phyloP scores from a whole-genome alignment of 2,113 vertebrate species.

The Alethe diademata region DNA sequence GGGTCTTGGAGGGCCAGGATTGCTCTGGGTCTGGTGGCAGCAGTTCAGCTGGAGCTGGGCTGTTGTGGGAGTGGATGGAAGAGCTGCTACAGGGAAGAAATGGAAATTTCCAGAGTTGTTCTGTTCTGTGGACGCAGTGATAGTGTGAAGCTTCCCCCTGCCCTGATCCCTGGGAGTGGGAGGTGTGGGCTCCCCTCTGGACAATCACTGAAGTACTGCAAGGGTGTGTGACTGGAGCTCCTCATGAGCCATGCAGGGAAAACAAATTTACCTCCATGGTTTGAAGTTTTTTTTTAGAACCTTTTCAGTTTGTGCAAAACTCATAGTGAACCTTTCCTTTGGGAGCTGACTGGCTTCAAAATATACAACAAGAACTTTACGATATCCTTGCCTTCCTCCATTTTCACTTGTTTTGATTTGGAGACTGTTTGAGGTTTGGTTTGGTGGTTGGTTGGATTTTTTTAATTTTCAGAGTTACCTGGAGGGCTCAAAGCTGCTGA shows the following conservation, averaged over 20 bases:
- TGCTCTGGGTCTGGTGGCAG: neutral
- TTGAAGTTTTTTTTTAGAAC: neutral
- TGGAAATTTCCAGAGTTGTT: fast-evolving
- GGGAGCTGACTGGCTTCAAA: neutral
- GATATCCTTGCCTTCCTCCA: neutral
- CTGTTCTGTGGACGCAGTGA: fast-evolving
- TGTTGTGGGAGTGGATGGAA: neutral
- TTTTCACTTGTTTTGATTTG: neutral
- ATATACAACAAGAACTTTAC: neutral
- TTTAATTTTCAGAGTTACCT: neutral
- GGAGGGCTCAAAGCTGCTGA: constrained; percentile 17
- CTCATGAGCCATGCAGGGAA: neutral
- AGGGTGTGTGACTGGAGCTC: neutral
- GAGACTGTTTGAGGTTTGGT: neutral
- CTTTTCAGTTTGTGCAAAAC: fast-evolving
- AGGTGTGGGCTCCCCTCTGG: neutral
- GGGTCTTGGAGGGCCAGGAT: too few relatives aligned
- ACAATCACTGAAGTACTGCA: neutral
- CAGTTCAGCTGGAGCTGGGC: neutral
- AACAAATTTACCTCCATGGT: neutral
- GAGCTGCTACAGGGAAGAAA: neutral
- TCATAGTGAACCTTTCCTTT: neutral
- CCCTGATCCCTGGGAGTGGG: fast-evolving
- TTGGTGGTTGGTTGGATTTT: neutral
- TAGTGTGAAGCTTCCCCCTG: neutral